A percentile compares a stretch with the other conserved stretches of the same genome.
phyloP scores from a whole-genome alignment of 2,797 vertebrate genomes.

The Brachyalestes nurse region DNA sequence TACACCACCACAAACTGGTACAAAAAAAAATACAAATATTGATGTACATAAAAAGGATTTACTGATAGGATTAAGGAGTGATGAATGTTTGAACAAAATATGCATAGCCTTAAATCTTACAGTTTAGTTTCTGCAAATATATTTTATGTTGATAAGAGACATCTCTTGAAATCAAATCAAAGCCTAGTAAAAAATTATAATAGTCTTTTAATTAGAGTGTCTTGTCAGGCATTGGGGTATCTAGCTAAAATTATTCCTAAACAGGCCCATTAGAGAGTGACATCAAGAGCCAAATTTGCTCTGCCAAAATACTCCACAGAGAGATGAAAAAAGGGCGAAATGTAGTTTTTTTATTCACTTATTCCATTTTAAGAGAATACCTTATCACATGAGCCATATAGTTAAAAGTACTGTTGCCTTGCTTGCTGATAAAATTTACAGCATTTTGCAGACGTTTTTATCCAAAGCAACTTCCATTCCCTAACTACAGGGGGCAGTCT shows the following conservation, averaged over 20 bases:
- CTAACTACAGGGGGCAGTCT: too few species aligned
- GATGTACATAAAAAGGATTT: too few species aligned
- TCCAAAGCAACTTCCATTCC: too few species aligned
- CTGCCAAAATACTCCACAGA: slow-evolving; percentile 33
- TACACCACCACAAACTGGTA: too few species aligned
- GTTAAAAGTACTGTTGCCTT: neutral
- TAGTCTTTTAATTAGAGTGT: slow-evolving; percentile 1
- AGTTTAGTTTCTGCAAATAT: neutral
- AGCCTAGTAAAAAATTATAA: neutral
- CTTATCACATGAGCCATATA: slow-evolving; percentile 1
- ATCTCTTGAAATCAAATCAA: neutral
- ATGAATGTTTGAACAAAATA: neutral
- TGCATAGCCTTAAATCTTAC: neutral
- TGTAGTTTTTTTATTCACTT: slow-evolving; percentile 4
- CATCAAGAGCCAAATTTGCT: slow-evolving; percentile 27
- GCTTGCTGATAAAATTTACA: neutral
- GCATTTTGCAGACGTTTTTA: too few species aligned
- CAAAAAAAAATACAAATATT: too few species aligned
- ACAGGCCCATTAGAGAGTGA: slow-evolving; percentile 32
- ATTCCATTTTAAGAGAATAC: slow-evolving; percentile 11
- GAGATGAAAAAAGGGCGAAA: neutral
- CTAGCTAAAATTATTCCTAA: slow-evolving; percentile 42
- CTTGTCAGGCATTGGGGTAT: slow-evolving; percentile 16
- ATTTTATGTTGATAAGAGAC: neutral
- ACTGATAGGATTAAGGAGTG: too few species aligned